Evolutionary conservation across 2,888 invertebrate genomes (phyloP).

Genomic region (Lathronympha strigana): DNA sequence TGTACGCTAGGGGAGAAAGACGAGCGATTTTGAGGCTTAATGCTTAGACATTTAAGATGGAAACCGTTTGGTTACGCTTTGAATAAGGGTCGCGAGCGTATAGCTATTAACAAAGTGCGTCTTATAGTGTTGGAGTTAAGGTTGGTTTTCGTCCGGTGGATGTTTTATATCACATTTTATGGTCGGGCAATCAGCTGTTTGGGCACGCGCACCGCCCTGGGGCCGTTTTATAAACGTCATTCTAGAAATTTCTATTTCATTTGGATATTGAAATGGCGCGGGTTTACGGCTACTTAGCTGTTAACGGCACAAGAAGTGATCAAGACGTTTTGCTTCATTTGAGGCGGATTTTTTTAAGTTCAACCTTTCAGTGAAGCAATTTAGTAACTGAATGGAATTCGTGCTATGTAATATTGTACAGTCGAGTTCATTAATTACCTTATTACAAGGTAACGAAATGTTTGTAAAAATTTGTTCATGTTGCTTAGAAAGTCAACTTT

Average conservation of each 20-base stretch:
- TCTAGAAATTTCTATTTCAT: constrained; percentile 68
- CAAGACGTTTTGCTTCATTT: constrained; percentile 14
- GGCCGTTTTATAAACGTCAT: constrained; percentile 50
- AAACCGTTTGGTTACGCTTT: constrained; percentile 49
- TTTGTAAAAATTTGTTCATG: too few relatives aligned
- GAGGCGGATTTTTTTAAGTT: neutral
- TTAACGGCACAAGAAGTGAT: constrained; percentile 16
- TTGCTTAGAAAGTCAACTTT: too few relatives aligned
- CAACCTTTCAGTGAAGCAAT: neutral
- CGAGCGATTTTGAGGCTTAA: constrained; percentile 61
- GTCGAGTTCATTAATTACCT: too few relatives aligned
- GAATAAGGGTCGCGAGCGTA: constrained; percentile 62
- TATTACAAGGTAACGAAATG: too few relatives aligned
- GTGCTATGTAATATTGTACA: too few relatives aligned
- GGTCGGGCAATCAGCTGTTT: constrained; percentile 82
- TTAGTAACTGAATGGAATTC: neutral
- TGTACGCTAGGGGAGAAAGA: constrained; percentile 55
- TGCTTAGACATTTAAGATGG: constrained; percentile 54
- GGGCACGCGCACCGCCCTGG: constrained; percentile 75
- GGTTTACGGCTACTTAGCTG: constrained; percentile 26
- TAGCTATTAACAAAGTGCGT: constrained; percentile 41
- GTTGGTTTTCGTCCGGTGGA: constrained; percentile 48
- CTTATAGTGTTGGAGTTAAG: constrained; percentile 41
- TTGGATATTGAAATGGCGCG: constrained; percentile 55
- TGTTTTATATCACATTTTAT: constrained; percentile 72